Percentiles rank a stretch among this genome's conserved stretches.
These are phyloP conservation scores for Mylabris sibirica DNA, from an alignment of 2,888 invertebrate genomes.

Conservation along the genomic window DNA sequence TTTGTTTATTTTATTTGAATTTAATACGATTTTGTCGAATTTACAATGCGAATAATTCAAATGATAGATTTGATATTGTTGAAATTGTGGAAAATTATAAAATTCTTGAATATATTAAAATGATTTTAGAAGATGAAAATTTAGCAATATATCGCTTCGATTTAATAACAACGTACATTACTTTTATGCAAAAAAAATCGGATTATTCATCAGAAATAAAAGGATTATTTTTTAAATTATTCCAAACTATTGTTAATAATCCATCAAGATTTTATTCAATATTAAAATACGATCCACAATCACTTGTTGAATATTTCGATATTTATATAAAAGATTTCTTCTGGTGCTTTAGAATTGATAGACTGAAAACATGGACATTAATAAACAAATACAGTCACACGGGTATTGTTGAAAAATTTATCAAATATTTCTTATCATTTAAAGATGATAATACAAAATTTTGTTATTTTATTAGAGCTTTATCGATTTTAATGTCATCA, in stretches of 20 bases:
- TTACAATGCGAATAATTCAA: slow-evolving; percentile 8
- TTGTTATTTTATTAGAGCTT: not conserved
- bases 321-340: not conserved
- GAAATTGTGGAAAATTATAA: slow-evolving; percentile 1
- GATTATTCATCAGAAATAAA: not conserved
- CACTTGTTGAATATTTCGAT: slow-evolving; percentile 14
- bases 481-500: slow-evolving; percentile 1
- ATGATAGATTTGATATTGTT: slow-evolving; percentile 12
- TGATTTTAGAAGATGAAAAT: not conserved
- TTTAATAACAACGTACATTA: not conserved
- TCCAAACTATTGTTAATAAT: not conserved
- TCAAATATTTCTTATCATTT: slow-evolving; percentile 7
- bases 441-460: not conserved
- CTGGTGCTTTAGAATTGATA: not conserved
- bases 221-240: slow-evolving; percentile 8
- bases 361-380: not conserved
- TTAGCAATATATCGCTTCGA: not conserved
- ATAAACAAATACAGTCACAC: slow-evolving; percentile 9
- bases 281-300: slow-evolving; percentile 16
- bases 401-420: not conserved
- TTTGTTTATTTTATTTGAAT: not conserved
- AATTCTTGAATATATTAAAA: slow-evolving; percentile 11
- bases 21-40: not conserved
- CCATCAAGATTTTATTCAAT: not conserved
- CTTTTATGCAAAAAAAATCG: not conserved